These are phyloP conservation scores for Saccostrea echinata DNA, from an alignment of 1,140 invertebrate genomes.

Conservation along the genomic window DNA sequence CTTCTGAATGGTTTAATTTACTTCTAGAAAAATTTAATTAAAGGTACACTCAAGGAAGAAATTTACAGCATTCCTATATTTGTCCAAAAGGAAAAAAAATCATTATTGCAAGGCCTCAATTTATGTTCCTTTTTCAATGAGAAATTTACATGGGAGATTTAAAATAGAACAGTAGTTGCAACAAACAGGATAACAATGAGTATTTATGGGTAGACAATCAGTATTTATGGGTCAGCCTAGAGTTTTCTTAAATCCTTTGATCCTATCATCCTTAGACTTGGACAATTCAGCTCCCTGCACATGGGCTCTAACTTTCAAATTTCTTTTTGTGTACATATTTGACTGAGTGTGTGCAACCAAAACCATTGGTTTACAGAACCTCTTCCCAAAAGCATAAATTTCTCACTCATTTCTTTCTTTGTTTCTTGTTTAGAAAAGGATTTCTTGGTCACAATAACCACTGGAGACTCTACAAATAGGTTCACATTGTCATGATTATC, in stretches of 20 bases:
- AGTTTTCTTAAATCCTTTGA: background rate
- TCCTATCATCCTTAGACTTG: background rate
- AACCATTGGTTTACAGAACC: background rate
- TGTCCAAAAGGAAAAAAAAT: background rate
- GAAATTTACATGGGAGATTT: background rate
- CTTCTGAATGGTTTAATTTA: background rate
- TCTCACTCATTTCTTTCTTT: slow-evolving; percentile 24
- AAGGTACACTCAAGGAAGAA: background rate
- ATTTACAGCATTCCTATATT: slow-evolving; percentile 2
- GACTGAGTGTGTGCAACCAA: background rate
- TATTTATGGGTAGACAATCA: too few relatives aligned
- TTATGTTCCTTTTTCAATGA: slow-evolving; percentile 8
- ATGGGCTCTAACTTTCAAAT: background rate
- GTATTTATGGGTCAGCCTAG: background rate
- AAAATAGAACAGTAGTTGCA: background rate
- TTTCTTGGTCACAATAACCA: background rate
- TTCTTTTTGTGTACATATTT: background rate
- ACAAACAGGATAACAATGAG: background rate
- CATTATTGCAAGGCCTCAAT: background rate
- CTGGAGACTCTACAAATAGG: background rate
- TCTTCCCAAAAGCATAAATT: background rate
- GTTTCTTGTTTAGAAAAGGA: slow-evolving; percentile 16
- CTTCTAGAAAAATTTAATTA: background rate
- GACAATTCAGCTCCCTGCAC: background rate
- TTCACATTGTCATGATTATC: background rate